Percentiles rank a stretch among this genome's conserved stretches.
phyloP scores from a whole-genome alignment of 2,797 vertebrate genomes.

The Coreius guichenoti region DNA sequence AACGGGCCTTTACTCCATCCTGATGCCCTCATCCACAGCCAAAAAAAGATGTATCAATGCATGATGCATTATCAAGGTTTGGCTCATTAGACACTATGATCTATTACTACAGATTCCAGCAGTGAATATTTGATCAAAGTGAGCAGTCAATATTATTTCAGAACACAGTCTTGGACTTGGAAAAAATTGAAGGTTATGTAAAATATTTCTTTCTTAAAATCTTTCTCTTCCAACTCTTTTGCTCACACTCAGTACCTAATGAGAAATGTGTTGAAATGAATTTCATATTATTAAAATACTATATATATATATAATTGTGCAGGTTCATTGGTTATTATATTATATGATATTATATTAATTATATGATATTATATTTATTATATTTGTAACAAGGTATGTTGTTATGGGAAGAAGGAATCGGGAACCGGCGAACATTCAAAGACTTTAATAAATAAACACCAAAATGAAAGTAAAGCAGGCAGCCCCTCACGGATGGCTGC shows the following conservation, averaged over 20 bases:
- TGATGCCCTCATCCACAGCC: not conserved
- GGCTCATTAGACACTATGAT: conserved; percentile 5
- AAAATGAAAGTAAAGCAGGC: too few species aligned
- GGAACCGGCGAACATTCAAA: too few species aligned
- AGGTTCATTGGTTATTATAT: not conserved
- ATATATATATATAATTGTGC: too few species aligned
- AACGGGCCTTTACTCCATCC: not conserved
- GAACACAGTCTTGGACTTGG: not conserved
- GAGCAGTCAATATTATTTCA: conserved; percentile 27
- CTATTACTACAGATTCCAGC: not conserved
- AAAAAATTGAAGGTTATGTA: not conserved
- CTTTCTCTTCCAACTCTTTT: not conserved
- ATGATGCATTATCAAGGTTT: conserved; percentile 21
- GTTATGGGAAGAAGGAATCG: too few species aligned
- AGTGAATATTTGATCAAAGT: conserved; percentile 24
- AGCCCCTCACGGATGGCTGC: too few species aligned
- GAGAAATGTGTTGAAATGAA: not conserved
- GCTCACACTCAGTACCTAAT: not conserved
- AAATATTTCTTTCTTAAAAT: conserved; percentile 26
- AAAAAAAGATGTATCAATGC: conserved; percentile 4
- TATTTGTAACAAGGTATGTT: too few species aligned
- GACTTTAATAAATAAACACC: too few species aligned
- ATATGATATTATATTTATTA: too few species aligned
- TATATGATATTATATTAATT: not conserved
- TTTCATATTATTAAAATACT: not conserved